Base-by-base conservation (phyloP, 2,888 invertebrate genomes). In the Lasioglossum zephyrum region DNA sequence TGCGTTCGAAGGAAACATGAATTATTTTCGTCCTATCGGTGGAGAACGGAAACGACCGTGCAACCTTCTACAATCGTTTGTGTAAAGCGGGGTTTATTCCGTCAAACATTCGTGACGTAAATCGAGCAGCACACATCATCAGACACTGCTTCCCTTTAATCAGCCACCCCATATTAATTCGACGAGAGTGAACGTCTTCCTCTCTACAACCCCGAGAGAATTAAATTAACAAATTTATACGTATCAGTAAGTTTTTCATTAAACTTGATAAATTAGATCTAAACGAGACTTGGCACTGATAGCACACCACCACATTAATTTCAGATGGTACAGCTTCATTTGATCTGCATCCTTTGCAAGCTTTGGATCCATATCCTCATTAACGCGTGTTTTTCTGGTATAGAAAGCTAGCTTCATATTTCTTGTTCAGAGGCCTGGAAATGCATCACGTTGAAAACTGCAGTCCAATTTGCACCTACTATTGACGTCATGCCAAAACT, bases 381-480 rank as follows among this genome's bases (percentile, higher is more conserved):
- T 63, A 63, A 63, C 63, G 31, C 8, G 31, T 63, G 63, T 63
- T 63, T 63, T 63, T 63, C 31, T 63, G 18, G 5, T 63, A 63
- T 36, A 36, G 63, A 16, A 18, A 31, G 31, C 31, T 31, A 31
- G 18, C 31, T 63, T 18, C 63, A 63, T 63, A 63, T 63, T 63
- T 63, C 63, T 63, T 63, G 1, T 18, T 63, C 63, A 31, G 63
- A 31, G 2, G 31, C 8, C 63, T 63, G 31, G 63, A 63, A 36
- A 63, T 31, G 31, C 63, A 63, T 63, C 63, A 31, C 31, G 63
- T 18, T 63, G 63, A 18, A 31, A 63, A 63, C 63, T 8, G 63
- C 63, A 63, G 31, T 63, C 63, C 63, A 63, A 63, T 63, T 31
- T 63, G 63, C 63, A 63, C 31, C 63, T 31, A 63, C 63, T 63